Evolutionary conservation across 1,140 invertebrate species (phyloP), one percentile per base, ranked within the genome.

Genomic region (Bombus breviceps): DNA sequence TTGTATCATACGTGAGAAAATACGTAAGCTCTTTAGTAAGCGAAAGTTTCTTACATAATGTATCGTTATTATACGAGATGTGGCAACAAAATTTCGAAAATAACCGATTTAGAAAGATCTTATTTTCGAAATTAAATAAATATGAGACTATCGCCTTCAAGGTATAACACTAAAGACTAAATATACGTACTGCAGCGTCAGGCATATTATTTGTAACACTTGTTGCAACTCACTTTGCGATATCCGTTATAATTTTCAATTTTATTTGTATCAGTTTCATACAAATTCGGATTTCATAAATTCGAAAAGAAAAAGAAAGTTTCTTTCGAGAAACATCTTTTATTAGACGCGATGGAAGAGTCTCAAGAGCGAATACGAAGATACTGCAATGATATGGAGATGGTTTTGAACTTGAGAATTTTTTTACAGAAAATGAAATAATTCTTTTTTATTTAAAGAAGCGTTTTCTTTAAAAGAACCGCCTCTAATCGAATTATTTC

Each of bases 21-120:
- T n/a, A 3, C 39, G 39, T 13, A 8, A 41, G 1, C 12, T 37
- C 4, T 53, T 12, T 2, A 4, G n/a, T 43, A 22, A 53, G 68
- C 69, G 79, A 81, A 81, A 81, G 68, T 81, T 73, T 12, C 32
- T 81, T 72, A 81, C n/a, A 3, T 81, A 81, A 81, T 73, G 6
- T 25, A 22, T 22, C 3, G 6, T 0, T 32, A 25, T 73, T 32
- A 62, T 43, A 43, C 6, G 28, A 41, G 3, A 18, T 34, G 15
- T 34, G 8, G n/a, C n/a, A 34, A 15, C 15, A 9, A 34, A 15
- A 66, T 66, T 66, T 34, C 15, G 15, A 34, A 18, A 66, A 66
- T 34, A 34, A 34, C 3, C 32, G 6, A 22, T 8, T 66, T 66
- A 32, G 0, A 1, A 3, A 3, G 18, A 32, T 34, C 15, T 34